These are phyloP conservation scores for Patiria miniata DNA, from an alignment of 35 echinoderm and acorn worm genomes.

Conservation along the genomic window DNA sequence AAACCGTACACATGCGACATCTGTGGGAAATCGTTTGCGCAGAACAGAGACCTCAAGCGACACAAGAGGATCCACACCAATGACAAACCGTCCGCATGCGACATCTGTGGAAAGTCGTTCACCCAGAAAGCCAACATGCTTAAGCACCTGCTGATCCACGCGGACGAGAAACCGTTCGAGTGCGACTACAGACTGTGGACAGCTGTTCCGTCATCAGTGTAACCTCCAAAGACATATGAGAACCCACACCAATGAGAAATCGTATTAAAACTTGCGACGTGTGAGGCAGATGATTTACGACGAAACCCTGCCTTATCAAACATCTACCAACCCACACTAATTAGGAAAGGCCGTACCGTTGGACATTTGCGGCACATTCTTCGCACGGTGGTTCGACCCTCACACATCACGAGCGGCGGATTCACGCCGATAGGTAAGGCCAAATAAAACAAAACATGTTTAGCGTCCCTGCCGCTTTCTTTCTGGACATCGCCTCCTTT, in stretches of 20 bases:
- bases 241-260: too few species aligned
- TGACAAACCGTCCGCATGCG: too few species aligned
- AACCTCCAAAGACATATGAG: too few species aligned
- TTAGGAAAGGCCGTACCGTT: slow-evolving; percentile 34
- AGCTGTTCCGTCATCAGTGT: too few species aligned
- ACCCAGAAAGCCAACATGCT: too few species aligned
- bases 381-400: background rate
- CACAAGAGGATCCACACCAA: too few species aligned
- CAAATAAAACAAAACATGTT: too few species aligned
- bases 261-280: slow-evolving; percentile 6
- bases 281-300: background rate
- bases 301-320: background rate
- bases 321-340: slow-evolving; percentile 48
- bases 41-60: too few species aligned
- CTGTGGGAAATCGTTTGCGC: too few species aligned
- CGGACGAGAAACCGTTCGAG: background rate
- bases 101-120: slow-evolving; percentile 31
- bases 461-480: too few species aligned
- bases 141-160: slow-evolving; percentile 34
- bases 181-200: background rate
- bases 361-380: slow-evolving; percentile 26
- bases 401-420: slow-evolving; percentile 23
- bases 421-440: slow-evolving; percentile 11
- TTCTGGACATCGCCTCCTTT: too few species aligned
- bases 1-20: too few species aligned